phyloP scores from a whole-genome alignment of 1,140 invertebrate genomes.

The Zaprionus kolodkinae region DNA sequence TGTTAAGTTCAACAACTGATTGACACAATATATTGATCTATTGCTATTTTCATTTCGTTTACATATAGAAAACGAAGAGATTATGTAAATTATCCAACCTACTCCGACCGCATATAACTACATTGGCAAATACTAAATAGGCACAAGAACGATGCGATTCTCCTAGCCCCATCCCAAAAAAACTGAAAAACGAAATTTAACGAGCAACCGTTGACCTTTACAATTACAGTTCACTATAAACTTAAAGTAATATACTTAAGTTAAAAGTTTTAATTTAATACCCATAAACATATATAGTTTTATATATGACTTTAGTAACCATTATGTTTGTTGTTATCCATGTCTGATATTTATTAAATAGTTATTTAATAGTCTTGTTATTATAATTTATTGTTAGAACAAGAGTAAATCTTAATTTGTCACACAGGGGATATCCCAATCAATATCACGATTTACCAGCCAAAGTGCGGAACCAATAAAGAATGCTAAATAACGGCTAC shows the following conservation, averaged over 20 bases:
- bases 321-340: conserved; percentile 75
- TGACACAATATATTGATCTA: conserved; percentile 64
- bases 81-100: conserved; percentile 64
- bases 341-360: conserved; percentile 81
- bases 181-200: conserved; percentile 51
- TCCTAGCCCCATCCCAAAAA: conserved; percentile 33
- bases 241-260: conserved; percentile 38
- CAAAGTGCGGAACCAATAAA: conserved; percentile 72
- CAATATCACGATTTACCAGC: conserved; percentile 62
- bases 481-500: conserved; percentile 28
- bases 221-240: conserved; percentile 31
- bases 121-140: conserved; percentile 57
- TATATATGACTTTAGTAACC: conserved; percentile 49
- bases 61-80: conserved; percentile 67
- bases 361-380: conserved; percentile 74
- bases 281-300: conserved; percentile 40
- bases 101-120: conserved; percentile 60
- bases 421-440: conserved; percentile 26
- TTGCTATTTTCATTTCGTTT: conserved; percentile 74
- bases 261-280: conserved; percentile 44
- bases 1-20: conserved; percentile 50
- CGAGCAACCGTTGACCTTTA: conserved; percentile 57
- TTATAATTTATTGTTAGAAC: conserved; percentile 76
- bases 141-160: conserved; percentile 67
- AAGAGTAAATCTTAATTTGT: conserved; percentile 60